phyloP scores from a whole-genome alignment of 2,888 invertebrate species.

The Macropis europaea region DNA sequence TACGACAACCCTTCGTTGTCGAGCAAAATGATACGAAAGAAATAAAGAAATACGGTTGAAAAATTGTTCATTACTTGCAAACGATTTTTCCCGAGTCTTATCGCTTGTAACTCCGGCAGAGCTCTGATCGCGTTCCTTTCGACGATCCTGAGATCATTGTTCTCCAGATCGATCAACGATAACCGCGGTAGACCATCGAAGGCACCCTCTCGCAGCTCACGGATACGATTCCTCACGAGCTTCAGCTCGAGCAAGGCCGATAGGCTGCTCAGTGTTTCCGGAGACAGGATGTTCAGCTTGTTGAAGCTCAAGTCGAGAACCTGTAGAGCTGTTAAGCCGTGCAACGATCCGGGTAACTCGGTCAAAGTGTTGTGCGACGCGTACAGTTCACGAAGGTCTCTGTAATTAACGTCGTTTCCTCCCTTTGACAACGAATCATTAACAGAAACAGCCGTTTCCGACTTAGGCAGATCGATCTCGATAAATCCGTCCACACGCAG shows the following conservation, averaged over 20 bases:
- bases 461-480: neutral
- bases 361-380: conserved; percentile 89
- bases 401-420: conserved; percentile 77
- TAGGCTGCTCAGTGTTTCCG: conserved; percentile 86
- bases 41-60: neutral
- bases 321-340: conserved; percentile 85
- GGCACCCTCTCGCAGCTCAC: conserved; percentile 86
- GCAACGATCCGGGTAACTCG: conserved; percentile 87
- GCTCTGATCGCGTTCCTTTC: conserved; percentile 87
- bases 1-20: no score
- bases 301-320: conserved; percentile 90
- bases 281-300: conserved; percentile 86
- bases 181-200: conserved; percentile 87
- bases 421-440: conserved; percentile 30
- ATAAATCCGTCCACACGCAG: neutral
- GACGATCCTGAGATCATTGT: conserved; percentile 88
- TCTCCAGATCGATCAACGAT: conserved; percentile 88
- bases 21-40: neutral
- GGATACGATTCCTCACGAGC: conserved; percentile 88
- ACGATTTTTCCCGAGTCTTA: conserved; percentile 87
- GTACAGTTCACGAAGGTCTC: conserved; percentile 87
- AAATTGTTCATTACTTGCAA: conserved; percentile 82
- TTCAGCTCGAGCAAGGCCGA: conserved; percentile 86
- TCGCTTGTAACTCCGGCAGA: conserved; percentile 85
- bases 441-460: conserved; percentile 29